phyloP scores from a whole-genome alignment of 2,113 vertebrate genomes.

The Danionella cerebrum region DNA sequence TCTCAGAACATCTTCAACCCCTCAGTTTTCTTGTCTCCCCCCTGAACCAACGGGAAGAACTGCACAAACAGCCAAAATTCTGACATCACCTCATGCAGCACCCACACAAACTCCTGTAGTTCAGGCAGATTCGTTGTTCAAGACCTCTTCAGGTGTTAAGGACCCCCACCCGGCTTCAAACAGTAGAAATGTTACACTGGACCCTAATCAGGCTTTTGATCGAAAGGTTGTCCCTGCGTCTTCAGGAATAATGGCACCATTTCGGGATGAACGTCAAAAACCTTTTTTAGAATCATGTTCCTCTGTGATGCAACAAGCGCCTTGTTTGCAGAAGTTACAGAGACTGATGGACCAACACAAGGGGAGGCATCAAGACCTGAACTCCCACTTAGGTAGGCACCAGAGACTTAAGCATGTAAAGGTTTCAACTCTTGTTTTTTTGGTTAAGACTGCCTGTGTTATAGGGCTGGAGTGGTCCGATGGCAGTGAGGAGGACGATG shows the following conservation, averaged over 20 bases:
- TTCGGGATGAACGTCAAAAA: slow-evolving; percentile 40
- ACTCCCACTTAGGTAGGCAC: slow-evolving; percentile 75
- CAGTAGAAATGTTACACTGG: slow-evolving; percentile 72
- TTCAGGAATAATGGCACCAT: slow-evolving; percentile 42
- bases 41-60: slow-evolving; percentile 17
- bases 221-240: slow-evolving; percentile 62
- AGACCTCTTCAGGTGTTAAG: slow-evolving; percentile 68
- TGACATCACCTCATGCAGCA: not conserved
- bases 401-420: not conserved
- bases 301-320: slow-evolving; percentile 58
- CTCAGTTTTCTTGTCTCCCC: slow-evolving; percentile 42
- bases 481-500: slow-evolving; percentile 78
- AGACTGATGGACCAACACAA: slow-evolving; percentile 76
- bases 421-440: not conserved
- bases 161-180: slow-evolving; percentile 68
- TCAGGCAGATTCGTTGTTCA: slow-evolving; percentile 68
- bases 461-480: slow-evolving; percentile 85
- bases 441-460: not conserved
- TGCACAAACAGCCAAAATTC: not conserved
- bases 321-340: slow-evolving; percentile 73
- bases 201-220: slow-evolving; percentile 60
- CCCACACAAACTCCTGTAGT: slow-evolving; percentile 52
- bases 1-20: slow-evolving; percentile 72
- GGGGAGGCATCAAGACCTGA: slow-evolving; percentile 73
- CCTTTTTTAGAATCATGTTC: slow-evolving; percentile 68